Conservation (phyloP, 2,113 vertebrate species). For the Paradoxurus hermaphroditus region DNA sequence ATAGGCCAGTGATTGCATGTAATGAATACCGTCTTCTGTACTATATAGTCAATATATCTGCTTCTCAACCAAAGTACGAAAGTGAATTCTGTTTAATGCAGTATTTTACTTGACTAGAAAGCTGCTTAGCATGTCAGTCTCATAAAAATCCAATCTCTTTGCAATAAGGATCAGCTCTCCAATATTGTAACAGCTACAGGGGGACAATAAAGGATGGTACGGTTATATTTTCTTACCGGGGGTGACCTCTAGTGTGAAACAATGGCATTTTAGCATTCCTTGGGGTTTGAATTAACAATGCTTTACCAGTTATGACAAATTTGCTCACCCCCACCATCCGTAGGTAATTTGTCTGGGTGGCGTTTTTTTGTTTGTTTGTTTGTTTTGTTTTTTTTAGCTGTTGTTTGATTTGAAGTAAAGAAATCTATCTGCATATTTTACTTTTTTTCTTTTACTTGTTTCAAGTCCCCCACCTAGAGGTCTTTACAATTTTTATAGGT, state of each 20-base stretch:
- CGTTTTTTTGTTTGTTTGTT: conserved; percentile 8
- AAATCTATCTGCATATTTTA: conserved; percentile 15
- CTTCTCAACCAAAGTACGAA: conserved; percentile 40
- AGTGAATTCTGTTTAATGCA: conserved; percentile 57
- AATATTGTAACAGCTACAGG: conserved; percentile 62
- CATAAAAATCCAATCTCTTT: conserved; percentile 70
- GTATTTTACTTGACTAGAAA: conserved; percentile 65
- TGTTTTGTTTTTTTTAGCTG: not conserved
- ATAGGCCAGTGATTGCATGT: conserved; percentile 43
- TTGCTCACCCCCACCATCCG: not conserved
- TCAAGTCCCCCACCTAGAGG: not conserved
- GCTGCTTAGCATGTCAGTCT: conserved; percentile 59
- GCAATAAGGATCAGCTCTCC: conserved; percentile 50
- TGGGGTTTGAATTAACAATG: conserved; percentile 75
- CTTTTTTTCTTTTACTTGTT: not conserved
- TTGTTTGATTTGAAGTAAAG: conserved; percentile 35
- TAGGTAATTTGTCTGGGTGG: conserved; percentile 44
- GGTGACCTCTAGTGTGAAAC: conserved; percentile 88
- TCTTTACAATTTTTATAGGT: conserved; percentile 30
- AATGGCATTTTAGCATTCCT: conserved; percentile 82
- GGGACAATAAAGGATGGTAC: conserved; percentile 73
- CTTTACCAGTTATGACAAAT: conserved; percentile 74
- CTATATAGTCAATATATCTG: conserved; percentile 31
- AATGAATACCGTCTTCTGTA: conserved; percentile 46
- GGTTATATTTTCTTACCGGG: conserved; percentile 83